Evolutionary conservation across 2,888 invertebrate genomes (phyloP).

Genomic region (Coecobrya sp.): DNA sequence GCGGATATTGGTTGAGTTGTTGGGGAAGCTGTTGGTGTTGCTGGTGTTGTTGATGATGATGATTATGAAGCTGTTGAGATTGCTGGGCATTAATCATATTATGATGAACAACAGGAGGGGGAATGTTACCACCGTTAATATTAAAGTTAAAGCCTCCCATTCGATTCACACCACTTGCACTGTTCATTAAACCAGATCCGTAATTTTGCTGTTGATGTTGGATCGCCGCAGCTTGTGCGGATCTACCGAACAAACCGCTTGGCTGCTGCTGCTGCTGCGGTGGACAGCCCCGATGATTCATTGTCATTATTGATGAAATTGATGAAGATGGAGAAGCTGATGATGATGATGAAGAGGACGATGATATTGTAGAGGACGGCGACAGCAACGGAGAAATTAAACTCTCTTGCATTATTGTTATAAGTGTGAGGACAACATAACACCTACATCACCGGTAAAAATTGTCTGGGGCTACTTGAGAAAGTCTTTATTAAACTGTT

Average conservation of each 20-base stretch:
- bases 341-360: constrained; percentile 10
- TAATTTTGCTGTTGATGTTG: constrained; percentile 35
- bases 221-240: not conserved
- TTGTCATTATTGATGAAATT: constrained; percentile 47
- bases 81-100: constrained; percentile 4
- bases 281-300: constrained; percentile 50
- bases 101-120: constrained; percentile 20
- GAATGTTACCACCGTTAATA: not conserved
- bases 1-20: constrained; percentile 48
- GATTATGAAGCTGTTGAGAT: not conserved
- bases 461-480: not conserved
- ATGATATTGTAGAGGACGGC: constrained; percentile 43
- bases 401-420: constrained; percentile 58
- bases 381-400: constrained; percentile 42
- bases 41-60: constrained; percentile 15
- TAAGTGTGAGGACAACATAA: not conserved
- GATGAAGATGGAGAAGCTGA: constrained; percentile 47
- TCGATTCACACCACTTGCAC: constrained; percentile 3
- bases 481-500: not conserved
- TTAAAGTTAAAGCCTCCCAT: constrained; percentile 44
- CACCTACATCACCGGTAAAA: not conserved
- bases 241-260: constrained; percentile 9
- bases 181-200: constrained; percentile 23
- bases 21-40: constrained; percentile 16
- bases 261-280: constrained; percentile 32